Conservation (phyloP, 2,888 invertebrate genomes). For the Carterocephalus palaemon region DNA sequence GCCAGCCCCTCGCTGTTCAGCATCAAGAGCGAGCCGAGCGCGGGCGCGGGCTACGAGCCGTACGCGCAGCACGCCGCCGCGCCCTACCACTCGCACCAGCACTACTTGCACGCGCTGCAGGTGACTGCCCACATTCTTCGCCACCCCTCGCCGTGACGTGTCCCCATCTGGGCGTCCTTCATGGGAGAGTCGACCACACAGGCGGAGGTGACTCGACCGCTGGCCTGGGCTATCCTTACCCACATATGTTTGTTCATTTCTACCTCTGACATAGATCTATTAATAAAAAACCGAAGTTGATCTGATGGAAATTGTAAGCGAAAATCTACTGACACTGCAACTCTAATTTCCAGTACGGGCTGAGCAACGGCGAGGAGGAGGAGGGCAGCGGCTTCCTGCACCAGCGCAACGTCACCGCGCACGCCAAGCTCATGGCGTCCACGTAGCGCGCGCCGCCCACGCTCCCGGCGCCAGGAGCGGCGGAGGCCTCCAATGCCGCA, state of each 20-base stretch:
- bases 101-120: constrained; percentile 78
- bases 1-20: constrained; percentile 62
- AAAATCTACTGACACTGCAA: too few relatives aligned
- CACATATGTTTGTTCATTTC: too few relatives aligned
- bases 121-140: constrained; percentile 38
- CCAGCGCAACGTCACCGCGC: constrained; percentile 91
- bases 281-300: too few relatives aligned
- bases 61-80: constrained; percentile 47
- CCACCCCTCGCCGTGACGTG: too few relatives aligned
- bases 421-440: constrained; percentile 90
- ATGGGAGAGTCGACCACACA: too few relatives aligned
- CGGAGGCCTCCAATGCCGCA: not conserved
- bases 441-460: constrained; percentile 76
- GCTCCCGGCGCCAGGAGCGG: not conserved
- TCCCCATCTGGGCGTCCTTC: too few relatives aligned
- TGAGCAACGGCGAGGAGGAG: constrained; percentile 64
- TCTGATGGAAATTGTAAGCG: too few relatives aligned
- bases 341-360: constrained; percentile 61
- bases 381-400: constrained; percentile 88
- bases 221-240: too few relatives aligned
- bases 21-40: constrained; percentile 70
- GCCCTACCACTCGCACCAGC: constrained; percentile 72
- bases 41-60: constrained; percentile 49
- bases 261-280: too few relatives aligned
- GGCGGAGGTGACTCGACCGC: too few relatives aligned